Evolutionary conservation across 2,888 invertebrate species (phyloP).

Genomic region (Endotricha flammealis): DNA sequence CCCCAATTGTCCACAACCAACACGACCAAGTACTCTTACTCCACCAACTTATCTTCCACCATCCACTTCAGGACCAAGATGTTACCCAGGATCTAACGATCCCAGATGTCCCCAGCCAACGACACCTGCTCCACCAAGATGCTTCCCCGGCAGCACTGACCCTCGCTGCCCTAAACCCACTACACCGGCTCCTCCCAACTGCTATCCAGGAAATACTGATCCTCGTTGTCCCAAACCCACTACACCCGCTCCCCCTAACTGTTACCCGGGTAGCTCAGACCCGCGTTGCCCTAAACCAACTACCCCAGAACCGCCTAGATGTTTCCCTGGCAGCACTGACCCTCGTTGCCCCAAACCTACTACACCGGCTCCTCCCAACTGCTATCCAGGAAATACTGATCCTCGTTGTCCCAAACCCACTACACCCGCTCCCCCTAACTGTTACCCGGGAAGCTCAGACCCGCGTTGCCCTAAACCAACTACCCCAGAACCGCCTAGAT

Average conservation of each 20-base stretch:
- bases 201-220: constrained; percentile 43
- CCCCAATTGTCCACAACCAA: constrained; percentile 28
- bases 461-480: constrained; percentile 34
- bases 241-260: constrained; percentile 20
- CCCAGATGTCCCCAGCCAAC: constrained; percentile 30
- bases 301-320: constrained; percentile 27
- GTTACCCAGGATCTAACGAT: constrained; percentile 30
- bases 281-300: constrained; percentile 37
- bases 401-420: constrained; percentile 32
- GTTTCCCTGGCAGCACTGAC: constrained; percentile 38
- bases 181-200: constrained; percentile 21
- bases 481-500: constrained; percentile 26
- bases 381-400: constrained; percentile 40
- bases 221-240: constrained; percentile 29
- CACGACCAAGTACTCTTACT: constrained; percentile 27
- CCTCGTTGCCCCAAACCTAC: constrained; percentile 35
- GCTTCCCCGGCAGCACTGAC: constrained; percentile 28
- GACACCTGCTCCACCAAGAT: constrained; percentile 19
- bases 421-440: constrained; percentile 20
- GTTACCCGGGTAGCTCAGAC: constrained; percentile 49
- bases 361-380: constrained; percentile 28
- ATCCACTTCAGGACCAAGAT: constrained; percentile 11
- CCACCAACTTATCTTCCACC: constrained; percentile 10
- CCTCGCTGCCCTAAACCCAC: constrained; percentile 22
- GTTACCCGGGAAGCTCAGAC: constrained; percentile 23